These are phyloP conservation scores for Drosophila lacertosa DNA, from an alignment of 1,140 invertebrate genomes.

Conservation along the genomic window DNA sequence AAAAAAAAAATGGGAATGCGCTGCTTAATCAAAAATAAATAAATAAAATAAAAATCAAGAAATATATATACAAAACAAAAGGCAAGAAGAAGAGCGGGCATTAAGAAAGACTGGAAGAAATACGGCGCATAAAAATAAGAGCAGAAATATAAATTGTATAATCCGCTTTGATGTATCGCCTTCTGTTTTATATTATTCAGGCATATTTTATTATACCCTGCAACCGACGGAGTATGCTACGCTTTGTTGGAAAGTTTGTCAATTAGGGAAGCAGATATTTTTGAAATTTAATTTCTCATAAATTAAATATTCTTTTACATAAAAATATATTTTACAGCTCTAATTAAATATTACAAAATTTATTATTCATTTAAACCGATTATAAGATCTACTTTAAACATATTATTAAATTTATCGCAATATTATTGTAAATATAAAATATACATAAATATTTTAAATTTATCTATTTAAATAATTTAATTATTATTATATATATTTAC, in stretches of 20 bases:
- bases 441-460: too few species aligned
- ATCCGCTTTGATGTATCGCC: slow-evolving; percentile 79
- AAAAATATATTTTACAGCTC: too few species aligned
- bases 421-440: too few species aligned
- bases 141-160: slow-evolving; percentile 78
- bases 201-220: slow-evolving; percentile 50
- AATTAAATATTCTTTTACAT: too few species aligned
- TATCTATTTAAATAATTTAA: too few species aligned
- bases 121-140: slow-evolving; percentile 62
- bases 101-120: neutral
- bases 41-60: slow-evolving; percentile 80
- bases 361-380: too few species aligned
- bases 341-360: too few species aligned
- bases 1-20: too few species aligned
- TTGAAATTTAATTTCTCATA: too few species aligned
- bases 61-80: slow-evolving; percentile 50
- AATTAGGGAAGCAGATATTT: neutral
- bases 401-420: too few species aligned
- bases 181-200: slow-evolving; percentile 80
- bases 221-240: neutral
- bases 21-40: slow-evolving; percentile 65
- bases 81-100: slow-evolving; percentile 2
- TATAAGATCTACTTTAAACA: too few species aligned
- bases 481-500: too few species aligned
- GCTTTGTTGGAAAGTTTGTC: neutral